Base-by-base conservation (phyloP, 2,888 invertebrate genomes). In the Lumbricus terrestris region DNA sequence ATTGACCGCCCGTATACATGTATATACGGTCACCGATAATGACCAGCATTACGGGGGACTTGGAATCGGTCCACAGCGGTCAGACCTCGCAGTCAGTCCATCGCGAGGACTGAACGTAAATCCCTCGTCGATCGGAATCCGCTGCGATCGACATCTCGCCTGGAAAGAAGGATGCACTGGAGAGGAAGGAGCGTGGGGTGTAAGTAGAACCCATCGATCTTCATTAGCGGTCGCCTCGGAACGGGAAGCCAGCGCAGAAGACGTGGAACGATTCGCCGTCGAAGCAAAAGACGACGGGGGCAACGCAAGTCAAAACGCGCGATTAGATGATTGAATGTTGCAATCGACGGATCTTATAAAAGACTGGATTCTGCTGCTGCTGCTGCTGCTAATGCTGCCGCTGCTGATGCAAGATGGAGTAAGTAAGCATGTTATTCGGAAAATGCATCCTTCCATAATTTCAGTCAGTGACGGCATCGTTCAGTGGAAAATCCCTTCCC, bases 191-290 rank as follows among this genome's bases (percentile, higher is more conserved):
- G n/a, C n/a, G 0, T 69, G 69, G n/a, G 16, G n/a, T n/a, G 69
- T 69, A 69, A 69, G 69, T n/a, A n/a, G n/a, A n/a, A n/a, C n/a
- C 69, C 69, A 69, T 69, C 69, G 29, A 69, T 69, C 69, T 69
- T 69, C 69, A 69, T 69, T 69, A 69, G 69, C 1, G 69, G n/a
- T n/a, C 29, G 69, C n/a, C 69, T 69, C 29, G 69, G 69, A 29
- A 69, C n/a, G 69, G 69, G 69, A 69, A 69, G 69, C 69, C 69
- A 69, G 69, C 69, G 69, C 69, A 69, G 69, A 69, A 69, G 69
- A 69, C 69, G 69, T n/a, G n/a, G n/a, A 69, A 69, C 69, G 29
- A 69, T 29, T 69, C 69, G 29, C 69, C 69, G 69, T 69, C 69
- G 69, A 69, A 69, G 69, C 69, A 69, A 69, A 69, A 29, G n/a